A percentile compares a stretch with the other conserved stretches of the same genome.
These are phyloP conservation scores for Phyto melanocephala DNA, from an alignment of 2,888 invertebrate species.

Conservation along the genomic window DNA sequence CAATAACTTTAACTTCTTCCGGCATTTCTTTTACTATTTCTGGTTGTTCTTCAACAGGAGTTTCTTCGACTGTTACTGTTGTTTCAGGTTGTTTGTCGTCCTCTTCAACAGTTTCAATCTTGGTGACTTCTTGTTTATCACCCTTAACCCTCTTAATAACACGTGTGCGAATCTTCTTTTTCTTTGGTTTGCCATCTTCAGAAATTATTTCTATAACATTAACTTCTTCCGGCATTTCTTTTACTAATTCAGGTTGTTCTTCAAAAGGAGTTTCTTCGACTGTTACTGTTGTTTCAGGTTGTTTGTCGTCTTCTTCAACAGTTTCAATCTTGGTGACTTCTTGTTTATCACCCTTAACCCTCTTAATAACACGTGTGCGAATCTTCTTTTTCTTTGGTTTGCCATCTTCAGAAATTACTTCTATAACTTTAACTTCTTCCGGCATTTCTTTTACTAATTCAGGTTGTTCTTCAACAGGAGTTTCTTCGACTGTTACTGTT, in stretches of 20 bases:
- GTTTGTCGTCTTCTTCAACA: constrained; percentile 55
- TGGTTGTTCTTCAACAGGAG: constrained; percentile 15
- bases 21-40: constrained; percentile 49
- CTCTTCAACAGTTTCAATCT: constrained; percentile 61
- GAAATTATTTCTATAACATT: constrained; percentile 42
- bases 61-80: constrained; percentile 58
- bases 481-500: constrained; percentile 55
- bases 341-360: constrained; percentile 44
- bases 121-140: constrained; percentile 56
- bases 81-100: constrained; percentile 55
- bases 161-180: constrained; percentile 53
- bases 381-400: constrained; percentile 52
- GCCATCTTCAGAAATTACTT: constrained; percentile 54
- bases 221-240: constrained; percentile 58
- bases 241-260: constrained; percentile 21
- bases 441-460: constrained; percentile 46
- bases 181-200: constrained; percentile 55
- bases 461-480: constrained; percentile 34
- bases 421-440: constrained; percentile 54
- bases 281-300: constrained; percentile 56
- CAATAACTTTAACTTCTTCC: constrained; percentile 51
- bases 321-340: constrained; percentile 59
- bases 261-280: constrained; percentile 53
- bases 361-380: constrained; percentile 56
- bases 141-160: constrained; percentile 58